Base-by-base conservation (phyloP, 30 jellyfish, hydroid and myxozoan species). In the Catostylus mosaicus region DNA sequence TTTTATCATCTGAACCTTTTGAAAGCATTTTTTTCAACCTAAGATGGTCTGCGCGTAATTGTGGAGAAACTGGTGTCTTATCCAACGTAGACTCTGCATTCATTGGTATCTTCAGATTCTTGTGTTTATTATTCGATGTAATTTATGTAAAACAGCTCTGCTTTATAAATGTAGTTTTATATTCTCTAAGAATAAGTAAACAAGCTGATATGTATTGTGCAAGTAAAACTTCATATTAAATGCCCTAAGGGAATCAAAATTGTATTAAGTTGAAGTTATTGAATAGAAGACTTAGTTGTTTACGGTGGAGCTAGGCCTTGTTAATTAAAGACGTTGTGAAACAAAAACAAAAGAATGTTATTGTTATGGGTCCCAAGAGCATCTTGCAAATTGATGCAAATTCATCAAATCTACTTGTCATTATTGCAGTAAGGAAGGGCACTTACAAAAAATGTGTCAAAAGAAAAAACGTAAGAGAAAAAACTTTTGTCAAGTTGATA, bases 391-490 rank as follows among this genome's bases (percentile, higher is more conserved):
- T 56, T 61, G 79, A 75, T 75, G 62, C 48, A 75, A 75, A 48
- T 75, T 75, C 61, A 75, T 75, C 62, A 51, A 51, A 75, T 75
- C 62, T 50, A 50, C 62, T 22, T 75, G 77, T 57, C 87, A 75
- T 75, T 51, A 50, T 30, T 50, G 77, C 82, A 16, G 77, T 30
- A 75, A 75, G 87, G 87, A 75, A 75, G 77, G 70, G 87, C 87
- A 75, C 62, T 75, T 75, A 57, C 87, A 75, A 32, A 56, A 9
- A 75, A 75, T 37, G 85, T 73, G 35, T 73, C 35, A 33, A 40
- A 73, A 73, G 80, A 67, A 67, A 67, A 67, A 31, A 67, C 63
- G 69, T 67, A 30, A 43, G 80, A 67, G 80, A 67, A 67, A 67
- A 67, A 29, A 67, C 12, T 4, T 30, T 67, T 67, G 56, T 31